phyloP scores from a whole-genome alignment of 2,113 vertebrate species.

The Nerophis lumbriciformis region DNA sequence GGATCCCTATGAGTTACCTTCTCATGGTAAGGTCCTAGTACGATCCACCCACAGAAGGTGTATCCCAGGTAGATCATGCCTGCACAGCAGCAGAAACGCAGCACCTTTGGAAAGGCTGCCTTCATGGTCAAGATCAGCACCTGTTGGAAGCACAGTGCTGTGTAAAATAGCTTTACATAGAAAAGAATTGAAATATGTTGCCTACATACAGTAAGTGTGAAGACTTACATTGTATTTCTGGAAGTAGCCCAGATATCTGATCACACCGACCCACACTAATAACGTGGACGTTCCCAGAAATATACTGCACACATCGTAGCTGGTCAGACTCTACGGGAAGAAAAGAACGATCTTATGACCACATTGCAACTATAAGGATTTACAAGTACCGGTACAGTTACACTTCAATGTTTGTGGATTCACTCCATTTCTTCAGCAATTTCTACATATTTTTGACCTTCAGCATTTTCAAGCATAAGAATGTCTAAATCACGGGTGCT shows the following conservation, averaged over 20 bases:
- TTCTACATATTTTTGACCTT: too few species aligned
- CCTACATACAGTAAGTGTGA: not conserved
- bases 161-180: too few species aligned
- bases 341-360: too few species aligned
- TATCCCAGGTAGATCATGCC: constrained; percentile 98
- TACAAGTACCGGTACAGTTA: too few species aligned
- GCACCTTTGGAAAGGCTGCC: constrained; percentile 87
- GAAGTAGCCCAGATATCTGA: constrained; percentile 94
- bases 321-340: constrained; percentile 79
- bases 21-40: constrained; percentile 91
- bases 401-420: not conserved
- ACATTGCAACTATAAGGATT: too few species aligned
- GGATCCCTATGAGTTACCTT: constrained; percentile 73
- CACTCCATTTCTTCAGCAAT: too few species aligned
- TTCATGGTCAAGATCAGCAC: constrained; percentile 96
- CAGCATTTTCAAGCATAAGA: too few species aligned
- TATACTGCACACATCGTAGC: constrained; percentile 93
- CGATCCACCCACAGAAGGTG: constrained; percentile 97
- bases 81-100: constrained; percentile 93
- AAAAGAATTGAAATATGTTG: too few species aligned
- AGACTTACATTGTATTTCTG: constrained; percentile 92
- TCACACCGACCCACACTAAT: constrained; percentile 91
- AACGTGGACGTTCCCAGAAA: constrained; percentile 91
- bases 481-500: too few species aligned
- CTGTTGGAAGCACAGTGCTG: constrained; percentile 47